Base-by-base conservation (phyloP, 2,113 vertebrate genomes). In the Sander lucioperca region DNA sequence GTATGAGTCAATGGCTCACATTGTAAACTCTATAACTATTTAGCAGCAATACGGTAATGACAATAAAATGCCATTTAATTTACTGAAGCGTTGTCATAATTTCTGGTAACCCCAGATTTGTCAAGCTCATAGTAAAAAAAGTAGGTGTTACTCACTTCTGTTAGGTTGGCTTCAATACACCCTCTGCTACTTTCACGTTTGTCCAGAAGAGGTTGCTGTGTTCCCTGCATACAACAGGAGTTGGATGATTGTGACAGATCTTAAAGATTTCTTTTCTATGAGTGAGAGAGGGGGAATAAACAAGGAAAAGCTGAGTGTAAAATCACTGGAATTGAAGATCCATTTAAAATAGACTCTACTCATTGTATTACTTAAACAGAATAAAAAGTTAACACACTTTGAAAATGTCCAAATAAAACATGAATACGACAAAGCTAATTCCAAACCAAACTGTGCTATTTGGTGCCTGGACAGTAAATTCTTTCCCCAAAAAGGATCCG, bases 171-270 rank as follows among this genome's bases (percentile, higher is more conserved):
- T 65, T 59, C 62, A 68, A 25, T 7, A 63, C 48, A 39, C 39
- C 15, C 16, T 70, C 39, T 90, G 88, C 68, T 74, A 48, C 54
- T 72, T 89, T 88, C 87, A 63, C 51, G 19, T 89, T 89, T 88
- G 89, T 84, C 93, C 93, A 94, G 93, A 90, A 93, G 93, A 94
- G 91, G 93, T 63, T 90, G 93, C 92, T 94, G 93, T 93, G 86
- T 89, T 93, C 87, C 88, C 87, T 94, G 87, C 51, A 79, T 84
- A 85, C 56, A 83, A 61, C 70, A 85, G 68, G 54, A 86, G 70
- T 43, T 4, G 19, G 76, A 45, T 8, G 23, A 8, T 64, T 25
- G 10, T 39, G 45, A 75, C 33, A 61, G 65, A 78, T 67, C 82
- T 66, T 33, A 39, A 21, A 66, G 36, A 59, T 19, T 47, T 50